Conservation (phyloP, 2,113 vertebrate species). For the Cavia porcellus region DNA sequence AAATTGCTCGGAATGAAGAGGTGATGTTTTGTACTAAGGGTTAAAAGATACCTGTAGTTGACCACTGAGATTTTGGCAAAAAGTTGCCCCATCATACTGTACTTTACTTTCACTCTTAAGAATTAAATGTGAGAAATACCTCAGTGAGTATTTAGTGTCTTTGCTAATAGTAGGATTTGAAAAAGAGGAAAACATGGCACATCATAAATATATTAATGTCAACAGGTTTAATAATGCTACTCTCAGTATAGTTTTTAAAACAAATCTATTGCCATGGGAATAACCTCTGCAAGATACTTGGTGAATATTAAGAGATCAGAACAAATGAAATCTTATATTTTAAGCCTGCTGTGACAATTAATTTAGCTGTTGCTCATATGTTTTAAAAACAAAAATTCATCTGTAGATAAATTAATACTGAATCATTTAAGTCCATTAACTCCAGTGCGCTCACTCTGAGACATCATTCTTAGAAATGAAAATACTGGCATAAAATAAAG, state of each 20-base stretch:
- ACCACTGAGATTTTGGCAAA: background rate
- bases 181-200: background rate
- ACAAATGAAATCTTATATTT: background rate
- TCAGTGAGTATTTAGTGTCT: background rate
- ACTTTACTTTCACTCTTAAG: background rate
- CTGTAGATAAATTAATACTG: background rate
- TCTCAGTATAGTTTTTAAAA: background rate
- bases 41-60: background rate
- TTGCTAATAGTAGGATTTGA: background rate
- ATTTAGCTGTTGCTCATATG: background rate
- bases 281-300: background rate
- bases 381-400: background rate
- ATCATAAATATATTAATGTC: background rate
- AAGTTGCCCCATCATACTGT: background rate
- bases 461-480: background rate
- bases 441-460: background rate
- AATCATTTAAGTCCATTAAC: background rate
- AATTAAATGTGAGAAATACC: background rate
- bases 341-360: background rate
- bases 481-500: background rate
- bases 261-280: background rate
- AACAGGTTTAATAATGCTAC: background rate
- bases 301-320: background rate
- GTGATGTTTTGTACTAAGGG: background rate
- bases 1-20: slow-evolving; percentile 6